Conservation (phyloP, 1,140 invertebrate species). For the Arctopsyche grandis region DNA sequence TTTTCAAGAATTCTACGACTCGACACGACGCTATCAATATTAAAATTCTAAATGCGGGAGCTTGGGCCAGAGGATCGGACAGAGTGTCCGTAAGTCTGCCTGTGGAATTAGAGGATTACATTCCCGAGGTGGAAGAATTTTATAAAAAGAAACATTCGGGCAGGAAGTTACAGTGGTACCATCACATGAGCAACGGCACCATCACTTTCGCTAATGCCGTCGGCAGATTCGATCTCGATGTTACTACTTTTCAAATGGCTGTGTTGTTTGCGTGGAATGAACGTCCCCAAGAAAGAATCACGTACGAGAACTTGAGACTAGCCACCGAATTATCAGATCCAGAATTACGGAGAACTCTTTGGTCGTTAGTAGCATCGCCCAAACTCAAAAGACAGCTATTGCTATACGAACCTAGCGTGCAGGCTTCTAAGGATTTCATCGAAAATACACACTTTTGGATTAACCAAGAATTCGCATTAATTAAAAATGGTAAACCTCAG, state of each 20-base stretch:
- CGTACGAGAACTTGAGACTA: constrained; percentile 93
- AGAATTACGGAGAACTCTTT: constrained; percentile 94
- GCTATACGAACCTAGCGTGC: constrained; percentile 80
- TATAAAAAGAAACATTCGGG: constrained; percentile 97
- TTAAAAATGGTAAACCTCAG: constrained; percentile 94
- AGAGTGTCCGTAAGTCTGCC: constrained; percentile 95
- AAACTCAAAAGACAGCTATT: constrained; percentile 95
- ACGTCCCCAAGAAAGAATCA: constrained; percentile 88
- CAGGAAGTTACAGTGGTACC: constrained; percentile 99
- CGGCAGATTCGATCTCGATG: constrained; percentile 96
- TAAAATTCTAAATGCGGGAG: constrained; percentile 97
- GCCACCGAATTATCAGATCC: constrained; percentile 97
- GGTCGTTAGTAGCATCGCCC: constrained; percentile 97
- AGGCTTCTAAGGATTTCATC: constrained; percentile 92
- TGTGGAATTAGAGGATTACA: constrained; percentile 97
- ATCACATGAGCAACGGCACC: constrained; percentile 99
- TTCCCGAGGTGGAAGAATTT: constrained; percentile 96
- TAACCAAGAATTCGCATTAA: constrained; percentile 93
- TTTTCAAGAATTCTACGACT: constrained; percentile 81
- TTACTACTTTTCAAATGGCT: constrained; percentile 99
- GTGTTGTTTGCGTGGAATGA: constrained; percentile 99
- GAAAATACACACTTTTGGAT: constrained; percentile 95
- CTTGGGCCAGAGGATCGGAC: constrained; percentile 96
- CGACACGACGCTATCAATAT: constrained; percentile 82
- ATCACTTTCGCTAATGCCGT: constrained; percentile 95